Evolutionary conservation across 2,113 vertebrate species (phyloP), one percentile per base, ranked within the genome.

Genomic region (Mohoua ochrocephala): DNA sequence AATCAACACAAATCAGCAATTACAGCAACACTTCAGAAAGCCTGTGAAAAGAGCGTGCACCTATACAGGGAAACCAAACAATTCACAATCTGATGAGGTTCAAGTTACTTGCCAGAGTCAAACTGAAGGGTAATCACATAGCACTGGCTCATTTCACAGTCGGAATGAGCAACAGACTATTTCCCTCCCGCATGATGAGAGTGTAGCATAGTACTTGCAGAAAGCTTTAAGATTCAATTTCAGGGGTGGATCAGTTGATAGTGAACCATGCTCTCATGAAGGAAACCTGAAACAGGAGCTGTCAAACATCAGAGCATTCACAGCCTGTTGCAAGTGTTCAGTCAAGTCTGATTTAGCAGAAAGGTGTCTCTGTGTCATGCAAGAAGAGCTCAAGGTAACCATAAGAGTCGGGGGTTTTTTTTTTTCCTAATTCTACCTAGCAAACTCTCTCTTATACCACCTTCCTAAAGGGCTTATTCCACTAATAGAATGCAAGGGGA

Each of bases 161-260:
- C 92, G 91, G 87, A 96, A 97, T 90, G 81, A 96, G 61, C 86
- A 95, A 90, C 93, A 89, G 88, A 92, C 77, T 85, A 44, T 76
- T 90, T 82, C 71, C 74, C 75, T 82, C 87, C 84, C 1, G 39
- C 85, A 84, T 68, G 89, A 96, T 31, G 21, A 71, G 90, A 90
- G 81, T 89, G 89, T 74, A 94, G 93, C 79, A 80, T 19, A 92
- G 50, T 27, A 89, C 95, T 93, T 96, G 93, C 79, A 93, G 95
- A 93, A 96, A 96, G 95, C 90, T 95, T 93, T 83, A 92, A 93
- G 96, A 90, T 97, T 92, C 81, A 94, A 54, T 97, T 97, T 96
- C 94, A 95, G 71, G 57, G 84, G 75, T 75, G 63, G 84, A 85
- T 93, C 93, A 84, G 45, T 87, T 89, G 79, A 60, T 39, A 91